A percentile compares a stretch with the other conserved stretches of the same genome.
These are phyloP conservation scores for Crypturellus tataupa DNA, from an alignment of 2,797 vertebrate genomes.

Conservation along the genomic window DNA sequence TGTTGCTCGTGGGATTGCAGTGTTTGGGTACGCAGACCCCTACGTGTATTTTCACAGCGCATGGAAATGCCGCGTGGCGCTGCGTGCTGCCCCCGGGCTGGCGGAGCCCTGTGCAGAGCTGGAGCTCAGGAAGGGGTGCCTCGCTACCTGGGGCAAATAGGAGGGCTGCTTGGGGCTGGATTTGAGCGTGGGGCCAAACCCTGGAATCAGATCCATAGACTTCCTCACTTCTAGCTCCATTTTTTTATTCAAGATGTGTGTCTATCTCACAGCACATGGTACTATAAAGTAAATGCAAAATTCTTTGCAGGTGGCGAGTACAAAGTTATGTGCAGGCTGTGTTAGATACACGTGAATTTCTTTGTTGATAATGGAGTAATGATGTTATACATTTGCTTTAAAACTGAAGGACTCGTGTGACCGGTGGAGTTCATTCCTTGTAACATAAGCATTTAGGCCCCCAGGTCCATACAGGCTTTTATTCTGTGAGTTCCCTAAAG, in stretches of 20 bases:
- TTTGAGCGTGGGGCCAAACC: neutral
- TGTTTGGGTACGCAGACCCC: neutral
- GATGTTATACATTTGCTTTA: rapidly evolving
- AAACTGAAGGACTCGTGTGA: neutral
- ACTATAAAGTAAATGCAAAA: neutral
- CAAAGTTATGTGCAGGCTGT: neutral
- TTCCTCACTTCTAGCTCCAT: neutral
- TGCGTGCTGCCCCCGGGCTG: neutral
- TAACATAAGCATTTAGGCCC: rapidly evolving
- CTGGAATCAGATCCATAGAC: neutral
- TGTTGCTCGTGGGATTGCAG: neutral
- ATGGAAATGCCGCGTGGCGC: rapidly evolving
- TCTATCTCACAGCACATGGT: neutral
- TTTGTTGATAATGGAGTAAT: neutral
- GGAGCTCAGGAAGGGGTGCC: neutral
- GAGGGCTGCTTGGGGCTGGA: neutral
- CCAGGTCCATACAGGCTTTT: neutral
- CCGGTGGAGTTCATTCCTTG: neutral
- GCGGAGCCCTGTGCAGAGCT: neutral
- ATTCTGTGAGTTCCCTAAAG: neutral
- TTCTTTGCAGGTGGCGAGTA: neutral
- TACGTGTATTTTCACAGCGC: no score
- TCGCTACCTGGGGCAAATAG: rapidly evolving
- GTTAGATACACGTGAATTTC: neutral
- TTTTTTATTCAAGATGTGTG: neutral